Evolutionary conservation across 2,113 vertebrate species (phyloP), one percentile per base, ranked within the genome.

Genomic region (Paramormyrops kingsleyae): DNA sequence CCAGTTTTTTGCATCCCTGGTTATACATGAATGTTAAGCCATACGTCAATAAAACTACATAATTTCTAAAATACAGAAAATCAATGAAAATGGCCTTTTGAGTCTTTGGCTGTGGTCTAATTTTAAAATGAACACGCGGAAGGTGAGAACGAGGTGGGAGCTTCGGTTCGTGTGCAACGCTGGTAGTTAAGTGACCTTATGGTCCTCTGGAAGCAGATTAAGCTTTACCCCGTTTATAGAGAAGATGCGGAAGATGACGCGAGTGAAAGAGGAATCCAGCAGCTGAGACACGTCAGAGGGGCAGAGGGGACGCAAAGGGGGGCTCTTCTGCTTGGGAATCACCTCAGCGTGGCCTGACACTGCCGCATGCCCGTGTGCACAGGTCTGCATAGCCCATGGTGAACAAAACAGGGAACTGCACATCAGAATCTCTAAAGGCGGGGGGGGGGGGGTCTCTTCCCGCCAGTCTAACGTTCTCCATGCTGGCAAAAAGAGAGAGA

Each of bases 331-430:
- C 35, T 59, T 50, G 35, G 31, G 74, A 80, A 17, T 80, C 35
- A 17, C 84, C 47, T 19, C 47, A 5, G 6, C n/a, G 13, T 31
- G 27, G 31, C 12, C 85, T 27, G 47, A 35, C 24, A 2, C 13
- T 49, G 46, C 27, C 0, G 13, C 9, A 49, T 46, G 12, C 35
- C 52, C 19, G n/a, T 15, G 83, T 13, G 52, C 90, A 87, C 9
- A 59, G 66, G 27, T 53, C 47, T 59, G 3, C 89, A 89, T 31
- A 84, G 70, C 92, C 92, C 89, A 94, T 90, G 9, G 90, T 92
- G 95, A 91, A 10, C 59, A 53, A 87, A 13, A 89, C 1, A 31
- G 90, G 62, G n/a, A 92, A 92, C 59, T 90, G 62, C 90, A 92
- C 52, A 70, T 53, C 42, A 92, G 12, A 50, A 13, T 1, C 50